Conservation (phyloP, 1,140 invertebrate genomes). For the Andricus grossulariae region DNA sequence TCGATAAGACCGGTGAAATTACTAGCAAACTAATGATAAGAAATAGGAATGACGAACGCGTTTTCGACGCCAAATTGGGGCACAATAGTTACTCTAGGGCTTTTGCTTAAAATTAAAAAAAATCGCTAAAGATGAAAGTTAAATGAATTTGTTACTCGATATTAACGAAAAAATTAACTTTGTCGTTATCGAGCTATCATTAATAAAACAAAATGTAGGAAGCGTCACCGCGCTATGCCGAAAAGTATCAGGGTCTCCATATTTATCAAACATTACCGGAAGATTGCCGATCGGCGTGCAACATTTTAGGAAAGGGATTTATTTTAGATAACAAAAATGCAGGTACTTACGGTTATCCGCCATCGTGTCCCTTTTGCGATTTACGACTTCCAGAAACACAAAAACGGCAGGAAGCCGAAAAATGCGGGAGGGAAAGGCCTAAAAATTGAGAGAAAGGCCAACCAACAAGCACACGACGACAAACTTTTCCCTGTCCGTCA, state of each 20-base stretch:
- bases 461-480: background rate
- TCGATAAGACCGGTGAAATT: too few species aligned
- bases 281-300: background rate
- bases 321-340: background rate
- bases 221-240: too few species aligned
- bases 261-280: slow-evolving; percentile 12
- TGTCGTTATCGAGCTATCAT: too few species aligned
- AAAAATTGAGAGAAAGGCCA: background rate
- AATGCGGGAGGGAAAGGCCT: background rate
- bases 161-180: too few species aligned
- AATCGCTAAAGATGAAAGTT: too few species aligned
- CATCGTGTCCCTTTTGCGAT: background rate
- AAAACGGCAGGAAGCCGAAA: background rate
- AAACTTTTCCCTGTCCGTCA: background rate
- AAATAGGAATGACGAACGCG: too few species aligned
- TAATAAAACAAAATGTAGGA: too few species aligned
- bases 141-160: too few species aligned
- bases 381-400: background rate
- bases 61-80: too few species aligned
- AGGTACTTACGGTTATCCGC: slow-evolving; percentile 9
- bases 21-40: too few species aligned
- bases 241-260: background rate
- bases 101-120: too few species aligned
- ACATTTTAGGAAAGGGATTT: background rate
- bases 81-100: too few species aligned